Conservation (phyloP, 2,888 invertebrate species). For the Spilosoma lubricipeda region DNA sequence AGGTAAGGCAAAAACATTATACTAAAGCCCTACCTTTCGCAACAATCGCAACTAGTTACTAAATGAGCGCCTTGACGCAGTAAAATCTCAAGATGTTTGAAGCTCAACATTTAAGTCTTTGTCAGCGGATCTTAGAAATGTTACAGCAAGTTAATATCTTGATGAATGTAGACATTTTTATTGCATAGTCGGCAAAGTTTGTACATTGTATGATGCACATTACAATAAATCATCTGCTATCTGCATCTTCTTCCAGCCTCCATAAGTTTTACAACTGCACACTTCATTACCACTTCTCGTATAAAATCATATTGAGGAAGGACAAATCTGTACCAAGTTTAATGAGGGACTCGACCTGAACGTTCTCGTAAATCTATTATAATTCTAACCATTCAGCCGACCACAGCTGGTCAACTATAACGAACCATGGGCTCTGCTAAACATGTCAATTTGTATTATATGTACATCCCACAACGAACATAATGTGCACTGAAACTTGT, state of each 20-base stretch:
- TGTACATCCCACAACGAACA: conserved; percentile 29
- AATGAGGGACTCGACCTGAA: conserved; percentile 37
- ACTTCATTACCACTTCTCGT: background rate
- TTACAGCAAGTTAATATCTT: background rate
- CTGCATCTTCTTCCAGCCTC: background rate
- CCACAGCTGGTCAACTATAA: conserved; percentile 50
- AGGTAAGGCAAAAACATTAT: background rate
- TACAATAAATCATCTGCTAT: background rate
- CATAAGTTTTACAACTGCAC: background rate
- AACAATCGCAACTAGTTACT: background rate
- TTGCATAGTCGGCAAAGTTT: background rate
- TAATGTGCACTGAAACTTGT: conserved; percentile 28
- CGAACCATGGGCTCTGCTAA: conserved; percentile 43
- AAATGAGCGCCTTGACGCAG: background rate
- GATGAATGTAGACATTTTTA: too few relatives aligned
- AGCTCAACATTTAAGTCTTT: too few relatives aligned
- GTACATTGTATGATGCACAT: too few relatives aligned
- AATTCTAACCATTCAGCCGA: conserved; percentile 36
- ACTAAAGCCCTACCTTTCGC: background rate
- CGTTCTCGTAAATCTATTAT: conserved; percentile 53
- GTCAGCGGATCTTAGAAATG: background rate
- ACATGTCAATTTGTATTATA: conserved; percentile 42
- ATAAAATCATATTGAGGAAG: conserved; percentile 24
- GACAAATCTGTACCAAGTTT: conserved; percentile 27
- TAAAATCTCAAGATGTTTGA: background rate